Percentiles rank a stretch among this genome's conserved stretches.
Conservation (phyloP, 2,888 invertebrate species). For the Xiphydria camelus region DNA sequence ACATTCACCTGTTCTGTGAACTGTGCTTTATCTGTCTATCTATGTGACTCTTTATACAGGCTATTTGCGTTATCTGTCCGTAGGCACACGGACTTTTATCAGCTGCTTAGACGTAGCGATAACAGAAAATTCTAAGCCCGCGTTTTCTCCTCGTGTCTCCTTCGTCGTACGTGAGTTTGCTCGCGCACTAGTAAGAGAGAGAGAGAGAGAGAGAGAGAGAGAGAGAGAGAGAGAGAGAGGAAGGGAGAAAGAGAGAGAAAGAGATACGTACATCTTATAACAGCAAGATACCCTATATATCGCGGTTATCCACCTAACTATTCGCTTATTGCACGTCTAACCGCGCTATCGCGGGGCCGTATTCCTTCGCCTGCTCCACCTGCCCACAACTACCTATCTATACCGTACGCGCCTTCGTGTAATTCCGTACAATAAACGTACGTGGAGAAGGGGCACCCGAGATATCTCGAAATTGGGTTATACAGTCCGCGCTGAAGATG, state of each 20-base stretch:
- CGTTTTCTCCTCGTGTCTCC: conserved; percentile 9
- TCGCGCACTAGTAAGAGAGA: too few relatives aligned
- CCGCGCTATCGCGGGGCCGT: too few relatives aligned
- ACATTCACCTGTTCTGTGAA: conserved; percentile 52
- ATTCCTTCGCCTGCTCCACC: neutral
- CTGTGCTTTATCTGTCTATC: conserved; percentile 55
- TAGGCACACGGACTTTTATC: conserved; percentile 54
- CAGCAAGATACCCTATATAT: too few relatives aligned
- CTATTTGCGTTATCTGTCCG: conserved; percentile 53
- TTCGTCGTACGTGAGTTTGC: too few relatives aligned
- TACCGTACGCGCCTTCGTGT: neutral
- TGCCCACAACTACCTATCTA: neutral
- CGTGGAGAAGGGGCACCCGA: neutral
- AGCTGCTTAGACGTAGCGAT: conserved; percentile 55
- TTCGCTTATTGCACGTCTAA: too few relatives aligned
- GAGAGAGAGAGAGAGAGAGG: too few relatives aligned
- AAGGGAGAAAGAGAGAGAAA: too few relatives aligned
- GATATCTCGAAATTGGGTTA: conserved; percentile 16
- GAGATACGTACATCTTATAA: too few relatives aligned
- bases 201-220: too few relatives aligned
- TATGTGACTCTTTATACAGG: conserved; percentile 52
- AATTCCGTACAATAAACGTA: neutral
- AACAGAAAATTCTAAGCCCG: conserved; percentile 31
- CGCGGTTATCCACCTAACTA: too few relatives aligned
- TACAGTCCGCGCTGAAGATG: conserved; percentile 4